These are phyloP conservation scores for Siniperca scherzeri DNA, from an alignment of 2,797 vertebrate species.

Conservation along the genomic window DNA sequence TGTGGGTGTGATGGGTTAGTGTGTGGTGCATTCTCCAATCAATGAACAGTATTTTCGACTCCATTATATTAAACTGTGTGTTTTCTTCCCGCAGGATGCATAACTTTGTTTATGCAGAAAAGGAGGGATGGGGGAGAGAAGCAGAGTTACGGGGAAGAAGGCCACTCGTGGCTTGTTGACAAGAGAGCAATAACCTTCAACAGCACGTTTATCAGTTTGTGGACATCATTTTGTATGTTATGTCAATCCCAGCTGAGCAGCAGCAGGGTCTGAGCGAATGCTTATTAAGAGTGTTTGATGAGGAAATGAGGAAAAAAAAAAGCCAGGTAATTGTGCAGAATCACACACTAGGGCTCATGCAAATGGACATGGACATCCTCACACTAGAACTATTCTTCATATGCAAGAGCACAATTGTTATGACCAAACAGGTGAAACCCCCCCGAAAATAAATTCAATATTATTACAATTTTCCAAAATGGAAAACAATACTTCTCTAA, in stretches of 20 bases:
- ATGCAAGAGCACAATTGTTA: background rate
- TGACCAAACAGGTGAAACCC: background rate
- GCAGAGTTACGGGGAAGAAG: background rate
- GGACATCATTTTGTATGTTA: slow-evolving; percentile 55
- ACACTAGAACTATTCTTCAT: background rate
- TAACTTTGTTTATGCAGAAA: slow-evolving; percentile 45
- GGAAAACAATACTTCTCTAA: background rate
- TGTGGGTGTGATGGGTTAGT: slow-evolving; percentile 14
- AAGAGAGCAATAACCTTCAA: slow-evolving; percentile 65
- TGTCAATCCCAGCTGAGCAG: slow-evolving; percentile 42
- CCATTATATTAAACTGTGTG: slow-evolving; percentile 45
- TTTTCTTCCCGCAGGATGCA: slow-evolving; percentile 44
- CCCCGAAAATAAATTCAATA: background rate
- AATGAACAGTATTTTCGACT: slow-evolving; percentile 56
- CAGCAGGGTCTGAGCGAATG: slow-evolving; percentile 8
- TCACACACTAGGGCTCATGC: slow-evolving; percentile 18
- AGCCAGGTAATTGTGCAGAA: slow-evolving; percentile 30
- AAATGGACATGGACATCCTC: slow-evolving; percentile 5
- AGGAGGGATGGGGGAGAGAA: slow-evolving; percentile 2
- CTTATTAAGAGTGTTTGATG: slow-evolving; percentile 55
- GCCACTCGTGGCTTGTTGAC: slow-evolving; percentile 40
- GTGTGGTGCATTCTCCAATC: slow-evolving; percentile 35
- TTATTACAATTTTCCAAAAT: background rate
- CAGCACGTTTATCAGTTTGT: slow-evolving; percentile 41
- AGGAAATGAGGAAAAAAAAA: slow-evolving; percentile 37